Percentiles rank a stretch among this genome's conserved stretches.
These are phyloP conservation scores for Oscheius onirici DNA, from an alignment of 2,888 invertebrate genomes.

Conservation along the genomic window DNA sequence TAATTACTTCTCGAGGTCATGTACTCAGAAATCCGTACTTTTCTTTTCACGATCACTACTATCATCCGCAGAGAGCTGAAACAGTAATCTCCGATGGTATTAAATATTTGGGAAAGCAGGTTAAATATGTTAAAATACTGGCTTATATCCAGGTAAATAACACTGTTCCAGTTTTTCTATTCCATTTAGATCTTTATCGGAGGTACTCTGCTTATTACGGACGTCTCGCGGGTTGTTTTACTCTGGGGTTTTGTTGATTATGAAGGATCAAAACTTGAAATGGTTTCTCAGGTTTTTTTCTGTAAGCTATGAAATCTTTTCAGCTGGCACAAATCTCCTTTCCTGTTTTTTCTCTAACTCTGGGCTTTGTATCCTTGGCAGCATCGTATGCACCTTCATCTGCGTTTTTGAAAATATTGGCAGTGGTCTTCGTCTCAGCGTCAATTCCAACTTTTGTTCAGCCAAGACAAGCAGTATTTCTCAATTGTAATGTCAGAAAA, in stretches of 20 bases:
- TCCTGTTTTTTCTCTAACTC: slow-evolving; percentile 46
- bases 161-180: background rate
- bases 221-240: slow-evolving; percentile 49
- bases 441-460: slow-evolving; percentile 51
- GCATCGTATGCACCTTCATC: slow-evolving; percentile 43
- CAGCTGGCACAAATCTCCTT: slow-evolving; percentile 44
- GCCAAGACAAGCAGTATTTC: slow-evolving; percentile 43
- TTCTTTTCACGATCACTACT: slow-evolving; percentile 8
- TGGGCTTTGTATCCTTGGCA: slow-evolving; percentile 46
- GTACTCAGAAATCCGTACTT: slow-evolving; percentile 8
- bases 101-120: background rate
- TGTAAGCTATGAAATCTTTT: too few species aligned
- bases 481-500: slow-evolving; percentile 25
- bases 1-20: background rate
- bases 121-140: slow-evolving; percentile 13
- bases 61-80: background rate
- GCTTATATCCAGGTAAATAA: slow-evolving; percentile 18
- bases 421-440: slow-evolving; percentile 41
- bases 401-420: slow-evolving; percentile 42
- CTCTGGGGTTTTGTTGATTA: slow-evolving; percentile 51
- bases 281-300: too few species aligned
- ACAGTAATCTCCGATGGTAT: background rate
- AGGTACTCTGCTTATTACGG: slow-evolving; percentile 51
- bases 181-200: slow-evolving; percentile 48
- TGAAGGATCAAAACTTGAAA: slow-evolving; percentile 50